A percentile compares a stretch with the other conserved stretches of the same genome.
phyloP scores from a whole-genome alignment of 53 echinoderm and acorn worm species.

The Hippasteria phrygiana region DNA sequence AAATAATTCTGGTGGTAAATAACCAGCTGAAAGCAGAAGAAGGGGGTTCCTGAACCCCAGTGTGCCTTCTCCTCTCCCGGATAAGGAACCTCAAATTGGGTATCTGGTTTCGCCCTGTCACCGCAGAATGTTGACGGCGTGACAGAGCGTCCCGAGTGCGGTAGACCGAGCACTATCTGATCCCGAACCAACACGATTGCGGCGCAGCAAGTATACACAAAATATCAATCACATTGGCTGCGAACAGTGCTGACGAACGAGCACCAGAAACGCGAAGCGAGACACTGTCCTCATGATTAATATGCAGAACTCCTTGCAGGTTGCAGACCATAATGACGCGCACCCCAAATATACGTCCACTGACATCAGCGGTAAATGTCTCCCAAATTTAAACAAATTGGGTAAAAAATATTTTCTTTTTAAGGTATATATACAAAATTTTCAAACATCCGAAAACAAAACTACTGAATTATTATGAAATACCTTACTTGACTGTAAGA shows the following conservation, averaged over 20 bases:
- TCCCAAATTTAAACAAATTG: too few relatives aligned
- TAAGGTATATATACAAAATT: too few relatives aligned
- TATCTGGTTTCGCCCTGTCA: background rate
- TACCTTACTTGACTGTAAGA: too few relatives aligned
- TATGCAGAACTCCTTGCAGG: too few relatives aligned
- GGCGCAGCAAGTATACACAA: conserved; percentile 4
- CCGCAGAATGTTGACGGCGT: background rate
- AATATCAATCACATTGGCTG: conserved; percentile 14
- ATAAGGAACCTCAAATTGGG: background rate
- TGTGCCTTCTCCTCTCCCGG: background rate
- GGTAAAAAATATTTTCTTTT: too few relatives aligned
- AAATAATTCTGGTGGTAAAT: too few relatives aligned
- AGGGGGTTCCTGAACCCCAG: background rate
- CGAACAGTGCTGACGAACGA: conserved; percentile 10
- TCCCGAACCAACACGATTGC: background rate
- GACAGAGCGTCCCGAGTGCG: background rate
- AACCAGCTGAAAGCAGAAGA: background rate
- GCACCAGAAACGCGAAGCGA: background rate
- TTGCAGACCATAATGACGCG: too few relatives aligned
- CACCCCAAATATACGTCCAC: too few relatives aligned
- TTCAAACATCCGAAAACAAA: too few relatives aligned
- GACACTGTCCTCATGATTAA: too few relatives aligned
- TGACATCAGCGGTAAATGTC: too few relatives aligned
- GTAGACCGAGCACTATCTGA: background rate
- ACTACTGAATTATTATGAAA: too few relatives aligned